phyloP scores from a whole-genome alignment of 2,113 vertebrate genomes.

The Upupa epops region DNA sequence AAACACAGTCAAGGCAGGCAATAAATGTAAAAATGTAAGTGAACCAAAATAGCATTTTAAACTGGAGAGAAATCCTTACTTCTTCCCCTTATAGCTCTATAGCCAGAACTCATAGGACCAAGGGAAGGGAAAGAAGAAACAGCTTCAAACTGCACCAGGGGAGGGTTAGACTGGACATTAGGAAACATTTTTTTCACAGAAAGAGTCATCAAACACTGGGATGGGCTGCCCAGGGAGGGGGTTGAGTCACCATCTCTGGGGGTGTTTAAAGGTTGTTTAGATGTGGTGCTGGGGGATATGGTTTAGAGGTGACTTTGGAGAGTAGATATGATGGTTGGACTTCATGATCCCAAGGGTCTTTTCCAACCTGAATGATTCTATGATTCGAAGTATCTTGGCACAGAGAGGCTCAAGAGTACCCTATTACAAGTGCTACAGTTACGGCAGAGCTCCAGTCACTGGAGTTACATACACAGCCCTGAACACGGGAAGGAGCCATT shows the following conservation, averaged over 20 bases:
- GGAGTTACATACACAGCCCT: neutral
- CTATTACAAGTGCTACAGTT: neutral
- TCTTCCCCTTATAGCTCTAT: neutral
- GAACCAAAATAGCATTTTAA: neutral
- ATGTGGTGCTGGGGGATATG: no score
- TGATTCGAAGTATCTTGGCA: neutral
- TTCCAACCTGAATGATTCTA: no score
- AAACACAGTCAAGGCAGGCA: neutral
- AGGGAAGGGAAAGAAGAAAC: neutral
- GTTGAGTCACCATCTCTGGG: no score
- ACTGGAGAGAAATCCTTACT: neutral
- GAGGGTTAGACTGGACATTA: no score
- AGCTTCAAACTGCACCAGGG: no score
- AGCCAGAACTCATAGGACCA: neutral
- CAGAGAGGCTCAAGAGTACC: neutral
- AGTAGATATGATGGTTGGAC: no score
- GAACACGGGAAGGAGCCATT: neutral
- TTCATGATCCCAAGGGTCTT: no score
- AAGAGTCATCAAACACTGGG: no score
- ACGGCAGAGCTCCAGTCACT: neutral
- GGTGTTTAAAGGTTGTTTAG: no score
- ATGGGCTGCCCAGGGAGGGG: no score
- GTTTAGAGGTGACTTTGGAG: no score
- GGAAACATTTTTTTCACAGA: no score
- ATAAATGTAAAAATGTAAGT: neutral